phyloP scores from a whole-genome alignment of 2,888 invertebrate genomes.

The Leptopilina syphax region DNA sequence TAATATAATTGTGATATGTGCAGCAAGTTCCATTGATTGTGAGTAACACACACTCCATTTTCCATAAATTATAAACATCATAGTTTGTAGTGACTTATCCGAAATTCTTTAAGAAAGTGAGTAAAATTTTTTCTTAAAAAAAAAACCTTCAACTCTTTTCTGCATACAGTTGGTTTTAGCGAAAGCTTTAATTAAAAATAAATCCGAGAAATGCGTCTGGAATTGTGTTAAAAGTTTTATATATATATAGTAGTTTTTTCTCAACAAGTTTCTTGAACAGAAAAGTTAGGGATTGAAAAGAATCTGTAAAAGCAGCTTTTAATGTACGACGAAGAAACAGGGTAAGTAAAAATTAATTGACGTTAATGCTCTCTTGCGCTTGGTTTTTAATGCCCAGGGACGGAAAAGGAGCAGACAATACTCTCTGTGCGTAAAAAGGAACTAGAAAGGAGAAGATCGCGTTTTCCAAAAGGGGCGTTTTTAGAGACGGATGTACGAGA shows the following conservation, averaged over 20 bases:
- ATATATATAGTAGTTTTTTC: background rate
- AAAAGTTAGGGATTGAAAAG: constrained; percentile 15
- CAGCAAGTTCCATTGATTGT: too few relatives aligned
- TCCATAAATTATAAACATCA: too few relatives aligned
- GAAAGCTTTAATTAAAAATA: constrained; percentile 2
- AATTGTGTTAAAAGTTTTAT: background rate
- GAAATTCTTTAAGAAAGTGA: too few relatives aligned
- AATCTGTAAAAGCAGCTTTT: constrained; percentile 27
- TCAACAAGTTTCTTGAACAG: background rate
- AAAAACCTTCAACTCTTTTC: too few relatives aligned
- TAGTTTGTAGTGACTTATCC: too few relatives aligned
- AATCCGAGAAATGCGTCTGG: background rate
- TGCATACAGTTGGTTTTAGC: too few relatives aligned
- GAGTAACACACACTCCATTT: too few relatives aligned
- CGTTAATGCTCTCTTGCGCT: constrained; percentile 52
- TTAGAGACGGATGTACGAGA: constrained; percentile 51
- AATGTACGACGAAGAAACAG: constrained; percentile 3
- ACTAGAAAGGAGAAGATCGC: constrained; percentile 16
- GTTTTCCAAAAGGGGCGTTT: constrained; percentile 50
- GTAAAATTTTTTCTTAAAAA: too few relatives aligned
- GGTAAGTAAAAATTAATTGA: constrained; percentile 28
- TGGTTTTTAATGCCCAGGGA: constrained; percentile 52
- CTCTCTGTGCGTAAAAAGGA: background rate
- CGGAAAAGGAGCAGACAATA: constrained; percentile 50
- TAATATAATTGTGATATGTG: too few relatives aligned